Conservation (phyloP, 2,797 vertebrate genomes). For the Trachops cirrhosus region DNA sequence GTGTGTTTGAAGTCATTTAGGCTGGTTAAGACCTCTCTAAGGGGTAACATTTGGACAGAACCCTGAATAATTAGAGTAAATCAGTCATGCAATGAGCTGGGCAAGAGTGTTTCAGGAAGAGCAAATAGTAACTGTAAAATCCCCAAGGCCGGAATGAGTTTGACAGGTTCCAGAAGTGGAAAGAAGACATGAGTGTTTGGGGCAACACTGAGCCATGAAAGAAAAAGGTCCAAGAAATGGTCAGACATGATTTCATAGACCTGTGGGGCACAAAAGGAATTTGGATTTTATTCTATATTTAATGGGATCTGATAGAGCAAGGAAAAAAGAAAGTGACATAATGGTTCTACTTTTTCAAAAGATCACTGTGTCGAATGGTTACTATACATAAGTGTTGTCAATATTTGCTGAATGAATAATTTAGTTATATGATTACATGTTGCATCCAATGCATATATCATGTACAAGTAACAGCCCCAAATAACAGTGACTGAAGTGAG, state of each 20-base stretch:
- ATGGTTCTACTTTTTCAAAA: neutral
- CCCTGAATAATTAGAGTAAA: neutral
- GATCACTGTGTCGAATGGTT: neutral
- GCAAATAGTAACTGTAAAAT: neutral
- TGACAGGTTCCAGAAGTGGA: neutral
- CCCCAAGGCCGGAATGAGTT: neutral
- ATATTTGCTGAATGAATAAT: constrained; percentile 1
- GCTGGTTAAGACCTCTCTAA: neutral
- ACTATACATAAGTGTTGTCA: neutral
- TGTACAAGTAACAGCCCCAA: neutral
- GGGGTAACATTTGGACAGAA: neutral
- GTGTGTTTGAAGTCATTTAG: neutral
- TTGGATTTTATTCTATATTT: neutral
- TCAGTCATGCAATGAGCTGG: neutral
- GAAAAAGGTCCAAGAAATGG: neutral
- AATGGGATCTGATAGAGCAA: neutral
- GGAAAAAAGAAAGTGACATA: neutral
- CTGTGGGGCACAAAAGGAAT: neutral
- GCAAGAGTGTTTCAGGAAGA: neutral
- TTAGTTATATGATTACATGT: neutral
- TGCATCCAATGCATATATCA: neutral
- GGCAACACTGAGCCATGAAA: neutral
- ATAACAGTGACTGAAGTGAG: neutral
- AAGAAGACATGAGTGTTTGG: neutral
- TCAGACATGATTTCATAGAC: neutral